Evolutionary conservation across 2,113 vertebrate species (phyloP).

Genomic region (Bagarius yarrelli): DNA sequence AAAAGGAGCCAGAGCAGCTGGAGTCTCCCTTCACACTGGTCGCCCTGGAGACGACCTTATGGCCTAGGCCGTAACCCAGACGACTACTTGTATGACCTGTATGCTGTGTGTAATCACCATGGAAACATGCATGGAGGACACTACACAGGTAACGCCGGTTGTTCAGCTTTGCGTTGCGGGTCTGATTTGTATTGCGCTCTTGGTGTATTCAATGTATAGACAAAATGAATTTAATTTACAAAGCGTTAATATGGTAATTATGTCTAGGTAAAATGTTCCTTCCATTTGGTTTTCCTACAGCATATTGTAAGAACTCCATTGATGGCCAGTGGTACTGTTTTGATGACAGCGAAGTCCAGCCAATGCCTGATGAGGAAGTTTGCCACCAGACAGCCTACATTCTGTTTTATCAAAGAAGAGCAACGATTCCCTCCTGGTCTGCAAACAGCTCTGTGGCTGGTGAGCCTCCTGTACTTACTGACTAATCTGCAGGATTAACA

Average conservation of each 20-base stretch:
- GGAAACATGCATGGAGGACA: slow-evolving; percentile 98
- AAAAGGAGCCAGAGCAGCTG: slow-evolving; percentile 98
- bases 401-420: slow-evolving; percentile 94
- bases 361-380: slow-evolving; percentile 86
- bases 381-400: slow-evolving; percentile 95
- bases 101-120: slow-evolving; percentile 97
- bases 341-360: slow-evolving; percentile 93
- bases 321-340: slow-evolving; percentile 99
- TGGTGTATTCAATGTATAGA: not conserved
- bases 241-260: not conserved
- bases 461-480: slow-evolving; percentile 54
- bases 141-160: slow-evolving; percentile 80
- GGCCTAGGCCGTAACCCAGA: slow-evolving; percentile 92
- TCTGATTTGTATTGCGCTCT: not conserved
- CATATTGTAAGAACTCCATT: slow-evolving; percentile 95
- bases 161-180: not conserved
- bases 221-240: not conserved
- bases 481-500: no score
- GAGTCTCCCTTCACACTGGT: slow-evolving; percentile 97
- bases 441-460: slow-evolving; percentile 97
- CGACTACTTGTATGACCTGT: slow-evolving; percentile 95
- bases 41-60: slow-evolving; percentile 93
- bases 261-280: no score
- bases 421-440: slow-evolving; percentile 91
- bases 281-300: slow-evolving; percentile 61